These are phyloP conservation scores for Hylaeus volcanicus DNA, from an alignment of 1,140 invertebrate species.

Conservation along the genomic window DNA sequence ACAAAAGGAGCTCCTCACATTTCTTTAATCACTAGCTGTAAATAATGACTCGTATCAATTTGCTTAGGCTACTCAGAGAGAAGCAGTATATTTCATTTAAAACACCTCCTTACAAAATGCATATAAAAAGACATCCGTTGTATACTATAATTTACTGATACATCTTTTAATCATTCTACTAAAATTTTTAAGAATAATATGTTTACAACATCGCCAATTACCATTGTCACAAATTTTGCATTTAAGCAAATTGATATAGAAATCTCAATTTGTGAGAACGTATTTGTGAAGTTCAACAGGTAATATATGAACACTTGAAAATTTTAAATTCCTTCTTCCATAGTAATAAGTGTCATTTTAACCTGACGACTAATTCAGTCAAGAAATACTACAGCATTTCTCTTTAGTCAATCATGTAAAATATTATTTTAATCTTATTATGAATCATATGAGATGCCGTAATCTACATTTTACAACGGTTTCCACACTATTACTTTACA, in stretches of 20 bases:
- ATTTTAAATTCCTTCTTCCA: slow-evolving; percentile 43
- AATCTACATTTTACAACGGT: slow-evolving; percentile 59
- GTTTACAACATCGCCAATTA: slow-evolving; percentile 16
- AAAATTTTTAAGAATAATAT: slow-evolving; percentile 10
- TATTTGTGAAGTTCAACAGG: slow-evolving; percentile 34
- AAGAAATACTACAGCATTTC: slow-evolving; percentile 15
- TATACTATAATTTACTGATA: slow-evolving; percentile 26
- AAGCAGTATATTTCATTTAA: slow-evolving; percentile 30
- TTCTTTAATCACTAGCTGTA: slow-evolving; percentile 54
- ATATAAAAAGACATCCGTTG: slow-evolving; percentile 28
- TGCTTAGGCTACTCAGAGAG: slow-evolving; percentile 41
- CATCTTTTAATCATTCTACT: slow-evolving; percentile 24
- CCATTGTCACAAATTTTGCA: slow-evolving; percentile 16
- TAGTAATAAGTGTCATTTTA: slow-evolving; percentile 47
- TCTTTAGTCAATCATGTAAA: slow-evolving; percentile 44
- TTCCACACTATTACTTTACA: slow-evolving; percentile 62
- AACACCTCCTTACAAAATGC: slow-evolving; percentile 27
- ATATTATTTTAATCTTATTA: slow-evolving; percentile 50
- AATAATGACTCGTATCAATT: slow-evolving; percentile 55
- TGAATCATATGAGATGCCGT: slow-evolving; percentile 37
- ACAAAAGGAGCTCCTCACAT: slow-evolving; percentile 42
- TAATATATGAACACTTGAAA: slow-evolving; percentile 33
- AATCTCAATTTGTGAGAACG: slow-evolving; percentile 36
- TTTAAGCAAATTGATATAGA: slow-evolving; percentile 51
- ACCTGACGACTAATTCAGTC: slow-evolving; percentile 24